These are phyloP conservation scores for Eonycteris spelaea DNA, from an alignment of 2,113 vertebrate genomes.

Conservation along the genomic window DNA sequence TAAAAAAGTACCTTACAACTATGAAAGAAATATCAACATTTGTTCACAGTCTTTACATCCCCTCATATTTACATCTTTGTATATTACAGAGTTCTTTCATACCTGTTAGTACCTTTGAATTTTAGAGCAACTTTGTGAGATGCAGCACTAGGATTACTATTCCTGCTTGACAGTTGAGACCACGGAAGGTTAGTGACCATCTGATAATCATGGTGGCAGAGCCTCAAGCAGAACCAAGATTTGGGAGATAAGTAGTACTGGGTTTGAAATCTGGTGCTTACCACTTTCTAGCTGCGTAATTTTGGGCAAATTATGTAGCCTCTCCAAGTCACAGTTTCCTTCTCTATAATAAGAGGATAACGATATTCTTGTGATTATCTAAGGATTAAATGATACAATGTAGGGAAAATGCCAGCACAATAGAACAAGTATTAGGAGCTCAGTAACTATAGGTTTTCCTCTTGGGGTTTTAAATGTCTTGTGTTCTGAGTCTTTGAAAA, in stretches of 20 bases:
- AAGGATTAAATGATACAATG: not conserved
- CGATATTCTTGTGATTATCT: not conserved
- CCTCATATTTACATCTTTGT: not conserved
- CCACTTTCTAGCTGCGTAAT: not conserved
- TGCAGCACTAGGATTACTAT: conserved; percentile 2
- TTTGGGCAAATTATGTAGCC: not conserved
- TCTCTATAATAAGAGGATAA: not conserved
- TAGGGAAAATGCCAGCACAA: not conserved
- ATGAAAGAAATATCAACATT: not conserved
- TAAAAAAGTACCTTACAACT: not conserved
- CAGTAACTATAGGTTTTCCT: conserved; percentile 1
- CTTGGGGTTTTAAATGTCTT: conserved; percentile 15
- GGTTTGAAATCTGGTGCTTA: conserved; percentile 31
- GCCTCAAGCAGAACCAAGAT: conserved; percentile 1
- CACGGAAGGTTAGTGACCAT: not conserved
- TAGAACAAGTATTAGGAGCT: conserved; percentile 6
- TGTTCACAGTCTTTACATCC: not conserved
- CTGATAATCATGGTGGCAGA: not conserved
- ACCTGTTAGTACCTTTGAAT: not conserved
- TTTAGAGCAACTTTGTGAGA: not conserved
- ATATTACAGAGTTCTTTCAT: not conserved
- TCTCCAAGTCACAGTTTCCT: not conserved
- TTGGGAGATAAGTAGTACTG: not conserved
- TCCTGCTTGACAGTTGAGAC: not conserved
- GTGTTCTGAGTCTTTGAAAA: conserved; percentile 15